phyloP scores from a whole-genome alignment of 2,888 invertebrate species.

The Yponomeuta malinellus region DNA sequence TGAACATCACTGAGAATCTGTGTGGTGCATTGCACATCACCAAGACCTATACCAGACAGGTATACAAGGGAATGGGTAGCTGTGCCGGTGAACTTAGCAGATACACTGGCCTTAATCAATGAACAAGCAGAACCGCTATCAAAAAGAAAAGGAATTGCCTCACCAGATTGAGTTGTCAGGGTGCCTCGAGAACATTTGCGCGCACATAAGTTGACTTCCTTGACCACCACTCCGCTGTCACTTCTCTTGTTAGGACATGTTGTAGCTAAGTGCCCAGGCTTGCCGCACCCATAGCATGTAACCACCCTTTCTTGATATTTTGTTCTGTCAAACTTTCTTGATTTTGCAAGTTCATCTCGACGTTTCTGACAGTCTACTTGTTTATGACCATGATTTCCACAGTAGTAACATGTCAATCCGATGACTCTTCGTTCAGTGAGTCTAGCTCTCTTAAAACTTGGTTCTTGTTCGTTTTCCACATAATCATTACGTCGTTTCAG shows the following conservation, averaged over 20 bases:
- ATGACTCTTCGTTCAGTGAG: too few relatives aligned
- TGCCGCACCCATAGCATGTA: constrained; percentile 18
- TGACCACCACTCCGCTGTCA: neutral
- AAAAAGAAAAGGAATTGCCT: constrained; percentile 23
- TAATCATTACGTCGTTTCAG: too few relatives aligned
- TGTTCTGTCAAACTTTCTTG: neutral
- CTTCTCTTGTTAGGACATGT: constrained; percentile 8
- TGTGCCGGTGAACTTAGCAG: constrained; percentile 20
- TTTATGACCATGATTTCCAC: too few relatives aligned
- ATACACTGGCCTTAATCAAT: constrained; percentile 21
- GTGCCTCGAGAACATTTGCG: neutral
- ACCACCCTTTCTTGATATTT: constrained; percentile 12
- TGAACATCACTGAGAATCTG: constrained; percentile 3
- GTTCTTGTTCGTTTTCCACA: too few relatives aligned
- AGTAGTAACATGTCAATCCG: too few relatives aligned
- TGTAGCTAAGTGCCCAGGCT: constrained; percentile 17
- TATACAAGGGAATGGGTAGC: constrained; percentile 16
- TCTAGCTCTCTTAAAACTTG: too few relatives aligned
- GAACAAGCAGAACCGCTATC: constrained; percentile 28
- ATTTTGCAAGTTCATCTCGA: neutral
- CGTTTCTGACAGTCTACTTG: too few relatives aligned
- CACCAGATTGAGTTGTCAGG: constrained; percentile 20
- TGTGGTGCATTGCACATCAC: constrained; percentile 9
- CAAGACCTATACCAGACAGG: constrained; percentile 18
- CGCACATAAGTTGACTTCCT: constrained; percentile 16